Conservation (phyloP, 2,888 invertebrate genomes). For the Trileptium ribeirensis region DNA sequence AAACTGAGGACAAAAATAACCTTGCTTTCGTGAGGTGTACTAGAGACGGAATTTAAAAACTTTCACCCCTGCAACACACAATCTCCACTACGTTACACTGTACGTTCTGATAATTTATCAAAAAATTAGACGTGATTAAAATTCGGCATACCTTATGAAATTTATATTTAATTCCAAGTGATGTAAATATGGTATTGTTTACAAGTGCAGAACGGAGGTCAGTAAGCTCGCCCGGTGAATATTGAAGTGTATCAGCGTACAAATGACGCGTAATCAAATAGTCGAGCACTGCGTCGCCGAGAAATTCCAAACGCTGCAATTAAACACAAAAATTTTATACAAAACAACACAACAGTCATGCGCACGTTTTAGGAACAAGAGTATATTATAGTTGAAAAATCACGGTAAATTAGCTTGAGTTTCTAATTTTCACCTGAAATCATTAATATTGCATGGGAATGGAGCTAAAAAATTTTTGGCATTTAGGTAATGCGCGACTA, state of each 20-base stretch:
- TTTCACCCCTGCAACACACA: no score
- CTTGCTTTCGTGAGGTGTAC: no score
- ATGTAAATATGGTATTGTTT: background rate
- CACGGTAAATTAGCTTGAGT: background rate
- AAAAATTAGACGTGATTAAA: no score
- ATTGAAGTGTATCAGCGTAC: background rate
- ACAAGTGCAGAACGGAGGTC: background rate
- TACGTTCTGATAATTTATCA: background rate
- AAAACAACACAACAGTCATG: background rate
- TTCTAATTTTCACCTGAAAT: background rate
- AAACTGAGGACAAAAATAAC: no score
- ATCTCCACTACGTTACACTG: background rate
- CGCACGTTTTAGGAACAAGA: background rate
- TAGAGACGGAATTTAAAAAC: no score
- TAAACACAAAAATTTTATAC: background rate
- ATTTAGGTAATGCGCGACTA: no score
- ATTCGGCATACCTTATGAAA: no score
- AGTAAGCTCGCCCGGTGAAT: background rate
- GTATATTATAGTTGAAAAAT: background rate
- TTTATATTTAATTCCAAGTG: background rate
- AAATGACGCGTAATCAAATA: background rate
- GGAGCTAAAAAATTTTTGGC: no score
- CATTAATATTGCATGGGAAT: no score
- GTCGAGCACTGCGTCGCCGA: background rate
- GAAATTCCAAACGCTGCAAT: background rate